phyloP scores from a whole-genome alignment of 2,113 vertebrate genomes.

The Phycodurus eques region DNA sequence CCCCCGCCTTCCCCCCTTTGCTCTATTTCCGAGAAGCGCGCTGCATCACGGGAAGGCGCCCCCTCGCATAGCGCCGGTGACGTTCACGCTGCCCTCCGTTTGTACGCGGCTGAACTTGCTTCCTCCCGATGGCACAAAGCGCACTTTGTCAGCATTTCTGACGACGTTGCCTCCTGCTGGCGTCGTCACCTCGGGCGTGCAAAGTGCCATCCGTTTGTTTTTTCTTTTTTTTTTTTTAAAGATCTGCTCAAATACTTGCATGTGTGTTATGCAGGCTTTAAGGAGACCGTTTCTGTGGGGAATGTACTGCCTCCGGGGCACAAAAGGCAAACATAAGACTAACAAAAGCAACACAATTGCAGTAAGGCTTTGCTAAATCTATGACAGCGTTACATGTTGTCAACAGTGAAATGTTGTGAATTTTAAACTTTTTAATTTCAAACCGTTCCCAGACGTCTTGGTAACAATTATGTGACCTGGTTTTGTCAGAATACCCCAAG shows the following conservation, averaged over 20 bases:
- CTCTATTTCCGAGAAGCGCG: slow-evolving; percentile 69
- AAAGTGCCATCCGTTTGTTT: slow-evolving; percentile 4
- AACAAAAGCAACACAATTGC: too few species aligned
- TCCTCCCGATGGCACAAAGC: neutral
- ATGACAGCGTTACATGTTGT: too few species aligned
- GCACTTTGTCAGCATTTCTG: slow-evolving; percentile 7
- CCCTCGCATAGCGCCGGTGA: slow-evolving; percentile 14
- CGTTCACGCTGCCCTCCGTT: slow-evolving; percentile 50
- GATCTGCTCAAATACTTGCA: neutral
- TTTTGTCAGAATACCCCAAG: too few species aligned
- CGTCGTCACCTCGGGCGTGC: neutral
- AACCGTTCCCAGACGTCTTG: too few species aligned
- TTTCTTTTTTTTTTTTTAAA: neutral
- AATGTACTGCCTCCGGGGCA: too few species aligned
- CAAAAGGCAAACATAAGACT: neutral
- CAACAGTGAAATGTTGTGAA: too few species aligned
- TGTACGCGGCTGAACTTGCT: slow-evolving; percentile 5
- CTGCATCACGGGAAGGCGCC: slow-evolving; percentile 70
- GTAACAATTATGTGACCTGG: too few species aligned
- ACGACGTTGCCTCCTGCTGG: slow-evolving; percentile 2
- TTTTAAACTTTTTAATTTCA: too few species aligned
- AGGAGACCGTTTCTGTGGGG: neutral
- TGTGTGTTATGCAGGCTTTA: slow-evolving; percentile 4
- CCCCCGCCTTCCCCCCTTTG: slow-evolving; percentile 65
- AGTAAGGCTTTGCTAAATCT: too few species aligned